phyloP scores from a whole-genome alignment of 2,113 vertebrate genomes.

The Chloropsis hardwickii region DNA sequence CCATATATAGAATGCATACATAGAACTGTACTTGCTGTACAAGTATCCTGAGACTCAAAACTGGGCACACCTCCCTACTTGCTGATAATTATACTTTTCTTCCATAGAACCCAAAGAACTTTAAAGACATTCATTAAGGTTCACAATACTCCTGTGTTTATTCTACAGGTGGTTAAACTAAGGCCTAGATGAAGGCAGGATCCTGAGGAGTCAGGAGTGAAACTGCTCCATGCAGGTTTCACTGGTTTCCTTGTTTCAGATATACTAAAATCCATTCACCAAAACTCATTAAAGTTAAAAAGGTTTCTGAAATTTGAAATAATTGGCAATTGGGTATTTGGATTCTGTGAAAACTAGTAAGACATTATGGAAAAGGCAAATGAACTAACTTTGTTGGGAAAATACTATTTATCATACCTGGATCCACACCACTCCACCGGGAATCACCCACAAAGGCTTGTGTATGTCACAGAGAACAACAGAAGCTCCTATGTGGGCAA shows the following conservation, averaged over 20 bases:
- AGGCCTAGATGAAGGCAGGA: not conserved
- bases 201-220: not conserved
- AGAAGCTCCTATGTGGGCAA: conserved; percentile 76
- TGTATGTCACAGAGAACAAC: conserved; percentile 87
- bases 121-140: not conserved
- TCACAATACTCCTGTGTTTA: not conserved
- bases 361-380: not conserved
- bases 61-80: not conserved
- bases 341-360: not conserved
- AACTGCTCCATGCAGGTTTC: not conserved
- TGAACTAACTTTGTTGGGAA: not conserved
- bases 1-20: rapidly evolving
- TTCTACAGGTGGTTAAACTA: not conserved
- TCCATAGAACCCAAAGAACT: not conserved
- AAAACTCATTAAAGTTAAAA: not conserved
- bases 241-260: not conserved
- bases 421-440: conserved; percentile 73
- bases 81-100: not conserved
- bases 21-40: not conserved
- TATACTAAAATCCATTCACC: not conserved
- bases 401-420: conserved; percentile 74
- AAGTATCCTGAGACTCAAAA: not conserved
- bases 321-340: not conserved
- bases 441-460: conserved; percentile 76
- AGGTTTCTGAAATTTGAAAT: not conserved